These are phyloP conservation scores for Himantopus leucocephalus DNA, from an alignment of 2,113 vertebrate genomes.

Conservation along the genomic window DNA sequence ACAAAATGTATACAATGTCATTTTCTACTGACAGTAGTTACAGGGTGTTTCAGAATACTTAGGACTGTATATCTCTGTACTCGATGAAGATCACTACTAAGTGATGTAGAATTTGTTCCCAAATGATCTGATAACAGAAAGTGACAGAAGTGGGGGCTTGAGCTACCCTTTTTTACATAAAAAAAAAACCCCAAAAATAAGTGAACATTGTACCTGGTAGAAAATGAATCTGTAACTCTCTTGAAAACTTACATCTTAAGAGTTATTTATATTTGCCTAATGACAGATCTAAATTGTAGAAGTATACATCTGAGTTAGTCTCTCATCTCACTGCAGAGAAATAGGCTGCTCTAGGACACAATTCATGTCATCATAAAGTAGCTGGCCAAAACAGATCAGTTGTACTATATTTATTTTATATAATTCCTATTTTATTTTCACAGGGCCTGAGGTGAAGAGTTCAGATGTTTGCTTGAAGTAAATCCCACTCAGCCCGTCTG, in stretches of 20 bases:
- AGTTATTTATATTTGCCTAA: neutral
- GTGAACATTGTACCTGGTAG: neutral
- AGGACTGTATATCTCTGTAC: neutral
- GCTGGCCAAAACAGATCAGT: neutral
- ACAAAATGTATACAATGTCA: neutral
- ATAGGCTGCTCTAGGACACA: neutral
- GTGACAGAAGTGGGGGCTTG: neutral
- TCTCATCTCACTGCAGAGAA: neutral
- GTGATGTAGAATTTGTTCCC: neutral
- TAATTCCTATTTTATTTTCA: neutral
- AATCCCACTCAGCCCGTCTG: neutral
- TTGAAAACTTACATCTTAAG: neutral
- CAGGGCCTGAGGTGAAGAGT: neutral
- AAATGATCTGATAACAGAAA: neutral
- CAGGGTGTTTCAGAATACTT: neutral
- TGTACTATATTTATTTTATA: neutral
- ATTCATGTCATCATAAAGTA: neutral
- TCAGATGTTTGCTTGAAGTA: neutral
- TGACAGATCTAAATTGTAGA: neutral
- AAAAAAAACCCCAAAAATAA: neutral
- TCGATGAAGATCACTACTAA: neutral
- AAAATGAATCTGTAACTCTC: neutral
- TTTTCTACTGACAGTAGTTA: neutral
- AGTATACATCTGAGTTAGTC: neutral
- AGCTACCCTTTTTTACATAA: neutral